Evolutionary conservation across 2,888 invertebrate genomes (phyloP), one percentile per base, ranked within the genome.

Genomic region (Beris morrisii): DNA sequence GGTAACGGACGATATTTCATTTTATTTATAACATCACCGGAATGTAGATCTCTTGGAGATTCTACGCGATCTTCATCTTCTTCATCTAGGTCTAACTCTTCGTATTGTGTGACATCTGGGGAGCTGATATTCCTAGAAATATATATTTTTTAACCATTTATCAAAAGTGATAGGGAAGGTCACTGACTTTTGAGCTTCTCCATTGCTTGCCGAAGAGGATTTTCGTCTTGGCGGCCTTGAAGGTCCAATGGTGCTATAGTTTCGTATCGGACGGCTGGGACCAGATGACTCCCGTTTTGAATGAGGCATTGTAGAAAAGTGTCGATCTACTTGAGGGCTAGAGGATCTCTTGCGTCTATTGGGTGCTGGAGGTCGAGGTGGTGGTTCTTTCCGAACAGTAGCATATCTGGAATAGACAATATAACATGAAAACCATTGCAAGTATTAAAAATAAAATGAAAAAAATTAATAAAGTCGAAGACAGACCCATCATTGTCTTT

Each of bases 1-100:
- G 94, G 94, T 70, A 94, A 79, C 0, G 94, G 94, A 70, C 94
- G 84, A 72, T 89, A 88, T 80, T 91, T 91, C 88, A 94, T 93
- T 82, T 89, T 92, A 73, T 86, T 89, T 3, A 93, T 84, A 52
- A 92, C 84, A 69, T 88, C 89, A 7, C 90, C 91, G 22, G 91
- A 90, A 69, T 89, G 86, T 55, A 92, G 80, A 74, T 88, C 84
- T 57, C 85, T 84, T 4, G 70, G 76, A 7, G 61, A 61, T 50
- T 61, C 61, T 5, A 61, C 30, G 4, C 61, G 61, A 30, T 69
- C 65, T 11, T 74, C 75, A 57, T 70, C 69, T 12, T 57, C 44
- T 12, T 64, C 59, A 64, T 75, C 73, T 13, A 73, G 67, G 11
- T 75, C 79, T 6, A 81, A 76, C 67, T 86, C 86, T 73, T 86